phyloP scores from a whole-genome alignment of 2,113 vertebrate genomes.

The Peromyscus leucopus region DNA sequence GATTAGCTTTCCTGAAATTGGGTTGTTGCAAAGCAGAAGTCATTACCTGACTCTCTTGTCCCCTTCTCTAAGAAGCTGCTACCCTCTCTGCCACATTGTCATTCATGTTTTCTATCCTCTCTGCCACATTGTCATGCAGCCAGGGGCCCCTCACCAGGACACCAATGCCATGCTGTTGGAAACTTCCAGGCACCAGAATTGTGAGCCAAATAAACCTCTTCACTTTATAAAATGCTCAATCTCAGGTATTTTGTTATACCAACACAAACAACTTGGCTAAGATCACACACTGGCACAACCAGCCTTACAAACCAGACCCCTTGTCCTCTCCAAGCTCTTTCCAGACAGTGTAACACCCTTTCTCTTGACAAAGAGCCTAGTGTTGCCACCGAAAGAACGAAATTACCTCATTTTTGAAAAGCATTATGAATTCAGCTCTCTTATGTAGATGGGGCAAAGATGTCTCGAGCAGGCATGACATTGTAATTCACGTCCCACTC shows the following conservation, averaged over 20 bases:
- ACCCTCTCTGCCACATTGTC: neutral
- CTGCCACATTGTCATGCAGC: neutral
- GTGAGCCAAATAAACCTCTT: neutral
- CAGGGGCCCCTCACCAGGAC: neutral
- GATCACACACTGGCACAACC: constrained; percentile 32
- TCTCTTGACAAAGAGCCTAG: constrained; percentile 61
- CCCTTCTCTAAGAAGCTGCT: neutral
- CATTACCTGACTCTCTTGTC: neutral
- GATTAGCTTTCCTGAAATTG: neutral
- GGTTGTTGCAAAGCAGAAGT: neutral
- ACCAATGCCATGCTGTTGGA: neutral
- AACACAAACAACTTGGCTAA: constrained; percentile 52
- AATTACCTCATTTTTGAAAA: constrained; percentile 73
- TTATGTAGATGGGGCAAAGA: constrained; percentile 63
- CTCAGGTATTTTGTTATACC: neutral
- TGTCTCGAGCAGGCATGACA: constrained; percentile 56
- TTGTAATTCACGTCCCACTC: constrained; percentile 71
- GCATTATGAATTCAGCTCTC: constrained; percentile 69
- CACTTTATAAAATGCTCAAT: neutral
- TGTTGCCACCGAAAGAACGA: constrained; percentile 61
- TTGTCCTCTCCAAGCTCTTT: neutral
- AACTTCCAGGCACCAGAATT: neutral
- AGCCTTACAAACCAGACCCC: neutral
- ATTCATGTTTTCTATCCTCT: neutral
- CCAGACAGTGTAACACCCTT: neutral